Conservation (phyloP, 2,797 vertebrate genomes). For the Neosalanx taihuensis region DNA sequence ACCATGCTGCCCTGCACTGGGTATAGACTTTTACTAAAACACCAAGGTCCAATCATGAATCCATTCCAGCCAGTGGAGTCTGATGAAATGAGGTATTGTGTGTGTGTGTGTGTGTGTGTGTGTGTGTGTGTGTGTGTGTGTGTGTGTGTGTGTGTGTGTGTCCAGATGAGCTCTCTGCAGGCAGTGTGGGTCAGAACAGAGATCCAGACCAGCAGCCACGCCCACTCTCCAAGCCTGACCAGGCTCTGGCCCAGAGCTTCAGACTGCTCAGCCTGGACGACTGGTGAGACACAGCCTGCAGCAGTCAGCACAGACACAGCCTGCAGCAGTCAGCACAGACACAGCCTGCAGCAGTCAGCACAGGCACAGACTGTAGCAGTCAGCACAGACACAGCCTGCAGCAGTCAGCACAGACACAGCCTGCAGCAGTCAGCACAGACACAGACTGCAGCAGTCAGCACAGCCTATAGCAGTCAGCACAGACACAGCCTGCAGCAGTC, state of each 20-base stretch:
- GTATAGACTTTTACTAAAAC: constrained; percentile 41
- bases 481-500: background rate
- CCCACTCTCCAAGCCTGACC: constrained; percentile 83
- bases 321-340: background rate
- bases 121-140: constrained; percentile 29
- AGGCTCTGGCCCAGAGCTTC: constrained; percentile 79
- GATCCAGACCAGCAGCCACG: constrained; percentile 75
- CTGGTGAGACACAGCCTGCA: constrained; percentile 74
- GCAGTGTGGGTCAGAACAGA: constrained; percentile 63
- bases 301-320: background rate
- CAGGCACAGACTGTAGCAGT: background rate
- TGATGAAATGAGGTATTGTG: constrained; percentile 41
- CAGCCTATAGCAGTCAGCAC: background rate
- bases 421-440: background rate
- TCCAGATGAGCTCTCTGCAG: constrained; percentile 72
- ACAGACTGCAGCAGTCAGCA: background rate
- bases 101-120: constrained; percentile 26
- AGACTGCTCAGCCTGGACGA: constrained; percentile 79
- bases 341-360: background rate
- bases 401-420: constrained; percentile 28
- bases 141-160: constrained; percentile 11
- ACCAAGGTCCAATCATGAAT: constrained; percentile 43
- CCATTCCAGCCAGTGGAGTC: constrained; percentile 33
- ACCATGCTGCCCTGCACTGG: constrained; percentile 15
- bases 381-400: background rate